These are phyloP conservation scores for Minunthozetes semirufus DNA, from an alignment of 2,888 invertebrate species.

Conservation along the genomic window DNA sequence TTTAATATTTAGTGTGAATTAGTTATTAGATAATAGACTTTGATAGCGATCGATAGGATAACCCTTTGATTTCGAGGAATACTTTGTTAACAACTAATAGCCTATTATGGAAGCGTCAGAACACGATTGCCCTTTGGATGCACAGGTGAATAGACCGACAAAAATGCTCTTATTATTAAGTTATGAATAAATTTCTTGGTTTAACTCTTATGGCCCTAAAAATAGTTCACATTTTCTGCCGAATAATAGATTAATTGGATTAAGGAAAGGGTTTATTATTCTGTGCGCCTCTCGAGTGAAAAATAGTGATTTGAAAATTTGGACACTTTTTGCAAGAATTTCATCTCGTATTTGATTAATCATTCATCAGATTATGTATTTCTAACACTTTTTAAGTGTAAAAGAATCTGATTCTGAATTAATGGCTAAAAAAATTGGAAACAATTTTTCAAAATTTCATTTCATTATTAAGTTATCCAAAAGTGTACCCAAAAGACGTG, in stretches of 20 bases:
- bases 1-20: conserved; percentile 1
- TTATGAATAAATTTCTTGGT: conserved; percentile 1
- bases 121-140: background rate
- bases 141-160: background rate
- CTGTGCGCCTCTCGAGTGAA: too few species aligned
- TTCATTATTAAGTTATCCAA: background rate
- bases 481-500: background rate
- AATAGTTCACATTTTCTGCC: background rate
- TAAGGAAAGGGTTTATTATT: too few species aligned
- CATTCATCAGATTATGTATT: background rate
- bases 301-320: too few species aligned
- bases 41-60: background rate
- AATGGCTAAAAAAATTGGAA: background rate
- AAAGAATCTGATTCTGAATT: background rate
- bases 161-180: background rate
- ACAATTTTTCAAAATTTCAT: background rate
- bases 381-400: background rate
- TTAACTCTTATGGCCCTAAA: background rate
- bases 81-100: background rate
- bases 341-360: background rate
- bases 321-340: too few species aligned
- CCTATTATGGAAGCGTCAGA: too few species aligned
- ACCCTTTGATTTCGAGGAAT: background rate
- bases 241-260: too few species aligned
- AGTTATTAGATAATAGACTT: background rate